Evolutionary conservation across 2,797 vertebrate genomes (phyloP).

Genomic region (Micropoecilia bifurca): DNA sequence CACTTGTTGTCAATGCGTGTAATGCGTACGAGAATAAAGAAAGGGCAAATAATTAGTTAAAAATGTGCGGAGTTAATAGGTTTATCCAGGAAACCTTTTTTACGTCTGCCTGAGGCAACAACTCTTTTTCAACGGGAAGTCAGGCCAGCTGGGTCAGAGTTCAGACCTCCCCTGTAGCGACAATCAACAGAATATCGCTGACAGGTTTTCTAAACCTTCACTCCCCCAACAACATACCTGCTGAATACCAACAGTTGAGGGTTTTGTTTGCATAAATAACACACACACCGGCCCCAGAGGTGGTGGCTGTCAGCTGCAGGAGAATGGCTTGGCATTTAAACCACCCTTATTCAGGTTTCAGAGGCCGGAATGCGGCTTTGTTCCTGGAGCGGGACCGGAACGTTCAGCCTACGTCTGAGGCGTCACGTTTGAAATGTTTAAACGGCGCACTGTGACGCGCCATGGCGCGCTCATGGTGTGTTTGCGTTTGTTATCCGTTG

Average conservation of each 20-base stretch:
- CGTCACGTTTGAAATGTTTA: constrained; percentile 19
- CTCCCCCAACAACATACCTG: neutral
- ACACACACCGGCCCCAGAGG: neutral
- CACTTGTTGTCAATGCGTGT: neutral
- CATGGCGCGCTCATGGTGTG: neutral
- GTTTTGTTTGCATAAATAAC: constrained; percentile 41
- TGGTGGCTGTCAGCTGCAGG: constrained; percentile 8
- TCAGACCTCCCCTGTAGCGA: neutral
- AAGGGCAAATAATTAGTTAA: neutral
- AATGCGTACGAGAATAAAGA: neutral
- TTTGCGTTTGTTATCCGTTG: constrained; percentile 34
- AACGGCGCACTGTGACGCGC: neutral
- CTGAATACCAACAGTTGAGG: constrained; percentile 20
- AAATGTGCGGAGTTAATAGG: neutral
- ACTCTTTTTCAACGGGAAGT: constrained; percentile 17
- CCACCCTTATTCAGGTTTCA: constrained; percentile 35
- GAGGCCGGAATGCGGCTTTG: constrained; percentile 54
- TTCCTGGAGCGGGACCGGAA: constrained; percentile 2
- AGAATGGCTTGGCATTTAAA: constrained; percentile 38
- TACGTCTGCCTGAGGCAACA: neutral
- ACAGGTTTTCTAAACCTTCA: neutral
- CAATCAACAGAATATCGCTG: neutral
- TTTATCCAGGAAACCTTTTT: neutral
- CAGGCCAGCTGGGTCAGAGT: constrained; percentile 32
- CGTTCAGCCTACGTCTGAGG: constrained; percentile 13